Evolutionary conservation across 2,797 vertebrate genomes (phyloP), one percentile per base, ranked within the genome.

Genomic region (Etheostoma perlongum): DNA sequence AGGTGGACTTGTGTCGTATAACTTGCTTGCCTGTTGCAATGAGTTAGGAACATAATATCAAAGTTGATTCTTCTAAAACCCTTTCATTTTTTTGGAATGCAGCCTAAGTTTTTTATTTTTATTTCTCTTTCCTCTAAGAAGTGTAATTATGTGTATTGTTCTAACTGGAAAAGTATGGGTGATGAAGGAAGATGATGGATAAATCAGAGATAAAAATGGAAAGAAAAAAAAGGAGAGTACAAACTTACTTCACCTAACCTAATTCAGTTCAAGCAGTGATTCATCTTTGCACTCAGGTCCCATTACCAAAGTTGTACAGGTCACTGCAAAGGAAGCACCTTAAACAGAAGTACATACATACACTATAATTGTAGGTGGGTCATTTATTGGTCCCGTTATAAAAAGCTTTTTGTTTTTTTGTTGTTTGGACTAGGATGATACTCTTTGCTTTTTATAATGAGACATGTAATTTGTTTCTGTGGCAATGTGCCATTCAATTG

Each of bases 401-500:
- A 72, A 77, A 87, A 88, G 83, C 57, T 53, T 65, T 85, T 49
- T 76, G 72, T 85, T 78, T 81, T 23, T 23, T 23, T 23, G 21
- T 23, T 23, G 21, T 23, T 23, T 23, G 73, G 68, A 83, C 73
- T 63, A 62, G 64, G 48, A 83, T 79, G 58, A 79, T 53, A 52
- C 18, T 68, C 55, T 54, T 77, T 82, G 48, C 67, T 85, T 61
- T 78, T 72, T 52, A 68, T 80, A 58, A 78, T 69, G 85, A 84
- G 48, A 85, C 49, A 36, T 81, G 85, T 84, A 91, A 86, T 93
- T 90, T 88, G 92, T 94, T 89, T 77, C 91, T 84, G 88, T 86
- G 92, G 91, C 77, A 93, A 93, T 91, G 53, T 25, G 48, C 66
- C n/a, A 11, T 79, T 72, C 67, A 67, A 55, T 76, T 74, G 72